Conservation (phyloP, 37 sponge, comb jelly and placozoan genomes). For the Spongilla lacustris region DNA sequence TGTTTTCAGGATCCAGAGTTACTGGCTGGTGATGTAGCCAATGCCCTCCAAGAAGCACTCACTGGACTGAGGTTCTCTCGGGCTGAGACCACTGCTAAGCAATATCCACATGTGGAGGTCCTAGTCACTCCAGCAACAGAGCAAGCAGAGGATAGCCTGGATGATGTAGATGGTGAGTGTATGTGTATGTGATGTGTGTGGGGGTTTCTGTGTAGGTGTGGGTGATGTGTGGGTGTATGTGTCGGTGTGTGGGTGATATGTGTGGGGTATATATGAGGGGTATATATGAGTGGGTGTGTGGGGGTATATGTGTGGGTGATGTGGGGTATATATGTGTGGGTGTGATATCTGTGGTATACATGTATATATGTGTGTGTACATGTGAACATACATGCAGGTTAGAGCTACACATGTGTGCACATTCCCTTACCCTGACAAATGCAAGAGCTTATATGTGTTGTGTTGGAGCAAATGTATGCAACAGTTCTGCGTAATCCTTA, state of each 20-base stretch:
- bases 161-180: neutral
- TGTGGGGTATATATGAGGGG: neutral
- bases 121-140: constrained; percentile 7
- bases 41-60: constrained; percentile 18
- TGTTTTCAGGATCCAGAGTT: constrained; percentile 35
- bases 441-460: no score
- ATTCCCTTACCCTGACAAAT: no score
- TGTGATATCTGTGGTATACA: no score
- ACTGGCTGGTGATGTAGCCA: constrained; percentile 36
- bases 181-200: neutral
- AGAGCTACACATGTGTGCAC: no score
- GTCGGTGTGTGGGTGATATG: neutral
- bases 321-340: no score
- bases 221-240: neutral
- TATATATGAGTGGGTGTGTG: neutral
- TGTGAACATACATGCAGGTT: neutral
- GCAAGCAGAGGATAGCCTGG: neutral
- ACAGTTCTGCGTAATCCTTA: no score
- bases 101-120: neutral
- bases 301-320: no score
- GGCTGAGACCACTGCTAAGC: neutral
- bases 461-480: no score
- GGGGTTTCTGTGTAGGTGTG: neutral
- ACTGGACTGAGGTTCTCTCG: neutral
- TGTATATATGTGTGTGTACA: no score